Evolutionary conservation across 2,113 vertebrate genomes (phyloP).

Genomic region (Miniopterus natalensis): DNA sequence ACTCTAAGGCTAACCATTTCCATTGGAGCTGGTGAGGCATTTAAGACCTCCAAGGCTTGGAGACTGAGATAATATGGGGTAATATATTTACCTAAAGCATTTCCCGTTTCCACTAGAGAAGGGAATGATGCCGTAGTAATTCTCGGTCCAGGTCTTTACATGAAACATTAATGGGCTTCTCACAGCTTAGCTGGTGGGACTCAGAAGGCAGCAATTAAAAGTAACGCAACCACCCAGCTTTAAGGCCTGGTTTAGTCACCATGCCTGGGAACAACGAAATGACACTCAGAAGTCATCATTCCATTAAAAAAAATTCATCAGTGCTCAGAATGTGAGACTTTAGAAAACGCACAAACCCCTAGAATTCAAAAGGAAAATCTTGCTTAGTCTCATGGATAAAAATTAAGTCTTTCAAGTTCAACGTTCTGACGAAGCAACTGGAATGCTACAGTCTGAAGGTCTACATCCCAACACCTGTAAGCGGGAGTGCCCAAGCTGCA

Average conservation of each 20-base stretch:
- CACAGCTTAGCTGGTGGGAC: background rate
- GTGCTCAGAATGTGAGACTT: background rate
- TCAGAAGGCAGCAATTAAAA: conserved; percentile 57
- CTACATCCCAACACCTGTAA: fast-evolving
- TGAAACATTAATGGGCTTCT: background rate
- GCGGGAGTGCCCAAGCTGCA: background rate
- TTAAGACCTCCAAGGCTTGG: background rate
- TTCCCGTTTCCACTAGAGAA: background rate
- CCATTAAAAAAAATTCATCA: background rate
- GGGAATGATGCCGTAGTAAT: background rate
- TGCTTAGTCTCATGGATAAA: background rate
- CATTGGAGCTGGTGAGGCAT: background rate
- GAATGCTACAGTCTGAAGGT: background rate
- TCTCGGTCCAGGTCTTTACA: background rate
- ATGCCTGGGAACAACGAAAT: background rate
- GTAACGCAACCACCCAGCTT: background rate
- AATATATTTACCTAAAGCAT: background rate
- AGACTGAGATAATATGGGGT: background rate
- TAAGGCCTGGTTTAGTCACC: conserved; percentile 6
- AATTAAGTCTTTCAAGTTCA: background rate
- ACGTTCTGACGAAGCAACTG: background rate
- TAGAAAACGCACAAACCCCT: background rate
- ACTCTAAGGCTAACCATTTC: background rate
- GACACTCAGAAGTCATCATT: background rate
- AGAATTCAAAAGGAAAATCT: conserved; percentile 31